phyloP scores from a whole-genome alignment of 2,888 invertebrate genomes.

The Philereme transversata region DNA sequence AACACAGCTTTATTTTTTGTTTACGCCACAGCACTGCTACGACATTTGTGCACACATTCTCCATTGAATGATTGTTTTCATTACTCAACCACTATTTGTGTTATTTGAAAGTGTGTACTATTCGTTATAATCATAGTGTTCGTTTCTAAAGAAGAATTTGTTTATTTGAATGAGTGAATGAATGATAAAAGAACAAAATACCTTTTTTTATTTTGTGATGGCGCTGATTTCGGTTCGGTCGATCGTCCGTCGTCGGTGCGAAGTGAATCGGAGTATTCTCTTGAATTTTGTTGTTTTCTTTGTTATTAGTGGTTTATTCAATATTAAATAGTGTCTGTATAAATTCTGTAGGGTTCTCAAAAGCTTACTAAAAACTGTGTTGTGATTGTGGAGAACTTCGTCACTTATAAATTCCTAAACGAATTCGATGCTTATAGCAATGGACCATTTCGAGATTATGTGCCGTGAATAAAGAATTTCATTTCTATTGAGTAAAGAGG shows the following conservation, averaged over 20 bases:
- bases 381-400: constrained; percentile 12
- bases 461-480: constrained; percentile 60
- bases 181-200: constrained; percentile 45
- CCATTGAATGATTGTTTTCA: constrained; percentile 57
- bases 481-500: constrained; percentile 41
- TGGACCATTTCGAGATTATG: constrained; percentile 60
- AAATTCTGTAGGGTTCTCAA: constrained; percentile 4
- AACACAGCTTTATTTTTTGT: constrained; percentile 80
- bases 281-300: constrained; percentile 37
- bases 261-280: constrained; percentile 39
- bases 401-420: constrained; percentile 20
- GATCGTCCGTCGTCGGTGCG: constrained; percentile 42
- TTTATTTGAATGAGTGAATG: constrained; percentile 49
- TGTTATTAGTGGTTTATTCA: constrained; percentile 17
- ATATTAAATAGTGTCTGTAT: not conserved
- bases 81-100: constrained; percentile 42
- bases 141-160: constrained; percentile 35
- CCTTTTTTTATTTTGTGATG: constrained; percentile 49
- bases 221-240: constrained; percentile 44
- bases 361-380: constrained; percentile 9
- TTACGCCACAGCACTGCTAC: constrained; percentile 55
- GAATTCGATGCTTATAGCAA: constrained; percentile 47
- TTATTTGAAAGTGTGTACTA: constrained; percentile 46
- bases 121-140: constrained; percentile 32
- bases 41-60: constrained; percentile 67